Conservation (phyloP, 2,113 vertebrate species). For the Arenaria interpres region DNA sequence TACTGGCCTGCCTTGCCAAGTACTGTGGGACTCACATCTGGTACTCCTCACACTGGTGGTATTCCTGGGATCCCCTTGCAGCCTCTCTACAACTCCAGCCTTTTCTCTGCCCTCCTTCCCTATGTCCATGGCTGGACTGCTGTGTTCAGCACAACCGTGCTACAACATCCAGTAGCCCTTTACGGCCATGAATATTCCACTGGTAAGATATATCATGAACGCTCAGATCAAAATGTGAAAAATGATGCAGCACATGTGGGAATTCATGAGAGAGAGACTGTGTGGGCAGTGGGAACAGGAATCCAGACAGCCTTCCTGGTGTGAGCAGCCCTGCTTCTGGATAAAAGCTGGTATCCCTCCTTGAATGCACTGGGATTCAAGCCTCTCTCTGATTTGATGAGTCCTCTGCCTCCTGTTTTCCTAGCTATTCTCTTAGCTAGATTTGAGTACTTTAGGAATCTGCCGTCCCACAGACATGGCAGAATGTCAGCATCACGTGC, state of each 20-base stretch:
- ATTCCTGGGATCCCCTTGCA: background rate
- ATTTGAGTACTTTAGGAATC: slow-evolving; percentile 17
- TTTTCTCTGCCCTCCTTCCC: background rate
- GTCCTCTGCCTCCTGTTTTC: slow-evolving; percentile 24
- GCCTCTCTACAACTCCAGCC: background rate
- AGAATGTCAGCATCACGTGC: slow-evolving; percentile 58
- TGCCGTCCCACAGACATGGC: slow-evolving; percentile 32
- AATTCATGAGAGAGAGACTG: background rate
- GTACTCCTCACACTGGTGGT: background rate
- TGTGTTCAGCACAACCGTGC: background rate
- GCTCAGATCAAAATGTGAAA: background rate
- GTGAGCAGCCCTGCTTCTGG: background rate
- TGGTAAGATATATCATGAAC: background rate
- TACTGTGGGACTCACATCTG: background rate
- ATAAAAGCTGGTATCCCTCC: background rate
- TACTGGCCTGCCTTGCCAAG: background rate
- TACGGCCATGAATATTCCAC: background rate
- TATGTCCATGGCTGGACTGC: background rate
- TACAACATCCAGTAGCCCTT: background rate
- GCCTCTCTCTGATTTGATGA: background rate
- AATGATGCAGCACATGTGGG: background rate
- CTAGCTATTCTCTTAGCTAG: slow-evolving; percentile 16
- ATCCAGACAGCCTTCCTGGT: background rate
- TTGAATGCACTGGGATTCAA: background rate
- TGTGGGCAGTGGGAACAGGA: background rate